phyloP scores from a whole-genome alignment of 2,797 vertebrate species.

The Acrocephalus scirpaceus region DNA sequence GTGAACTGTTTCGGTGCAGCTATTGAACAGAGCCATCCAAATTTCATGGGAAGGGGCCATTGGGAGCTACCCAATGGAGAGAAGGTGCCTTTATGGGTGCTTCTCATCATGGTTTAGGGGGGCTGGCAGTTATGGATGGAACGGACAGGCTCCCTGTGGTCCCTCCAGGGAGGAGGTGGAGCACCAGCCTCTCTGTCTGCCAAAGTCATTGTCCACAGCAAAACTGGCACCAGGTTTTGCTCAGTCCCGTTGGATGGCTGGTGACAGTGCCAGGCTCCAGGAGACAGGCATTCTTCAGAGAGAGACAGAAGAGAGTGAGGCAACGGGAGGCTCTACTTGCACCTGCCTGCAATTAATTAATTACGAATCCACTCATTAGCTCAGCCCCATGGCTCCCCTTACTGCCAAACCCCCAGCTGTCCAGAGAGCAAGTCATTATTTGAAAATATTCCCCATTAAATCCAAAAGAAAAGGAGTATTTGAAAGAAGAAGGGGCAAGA shows the following conservation, averaged over 20 bases:
- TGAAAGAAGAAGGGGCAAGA: conserved; percentile 11
- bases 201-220: background rate
- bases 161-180: background rate
- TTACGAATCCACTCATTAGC: conserved; percentile 71
- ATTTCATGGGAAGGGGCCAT: background rate
- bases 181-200: background rate
- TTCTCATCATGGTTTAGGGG: background rate
- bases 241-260: conserved; percentile 44
- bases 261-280: conserved; percentile 15
- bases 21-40: background rate
- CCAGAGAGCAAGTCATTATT: conserved; percentile 50
- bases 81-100: background rate
- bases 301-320: conserved; percentile 3
- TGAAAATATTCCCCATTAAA: conserved; percentile 61
- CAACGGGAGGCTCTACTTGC: conserved; percentile 4
- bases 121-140: background rate
- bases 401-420: conserved; percentile 52
- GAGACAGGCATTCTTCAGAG: conserved; percentile 49
- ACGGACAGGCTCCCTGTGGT: background rate
- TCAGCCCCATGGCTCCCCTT: conserved; percentile 46
- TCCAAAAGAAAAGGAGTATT: conserved; percentile 41
- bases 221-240: background rate
- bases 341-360: conserved; percentile 76
- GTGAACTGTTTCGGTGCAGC: background rate
- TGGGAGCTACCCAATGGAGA: background rate